phyloP scores from a whole-genome alignment of 2,888 invertebrate species.

The Dysmachus trigonus region DNA sequence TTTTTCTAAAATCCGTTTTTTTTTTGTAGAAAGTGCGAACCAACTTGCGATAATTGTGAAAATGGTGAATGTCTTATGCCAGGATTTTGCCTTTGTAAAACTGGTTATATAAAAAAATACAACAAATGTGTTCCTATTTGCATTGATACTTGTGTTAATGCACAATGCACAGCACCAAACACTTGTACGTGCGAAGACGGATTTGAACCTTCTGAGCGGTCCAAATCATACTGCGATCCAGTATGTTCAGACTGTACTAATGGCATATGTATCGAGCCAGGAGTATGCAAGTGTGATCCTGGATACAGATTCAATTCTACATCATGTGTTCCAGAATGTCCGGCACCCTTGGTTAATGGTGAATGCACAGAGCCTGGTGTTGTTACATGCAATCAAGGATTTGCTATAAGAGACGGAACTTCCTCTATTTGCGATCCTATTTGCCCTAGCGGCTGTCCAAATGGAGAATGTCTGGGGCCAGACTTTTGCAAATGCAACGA shows the following conservation, averaged over 20 bases:
- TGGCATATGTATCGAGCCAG: slow-evolving; percentile 34
- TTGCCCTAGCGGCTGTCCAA: slow-evolving; percentile 76
- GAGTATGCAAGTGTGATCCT: not conserved
- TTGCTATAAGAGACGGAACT: not conserved
- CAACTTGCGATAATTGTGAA: slow-evolving; percentile 61
- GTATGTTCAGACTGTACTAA: slow-evolving; percentile 34
- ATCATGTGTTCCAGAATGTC: slow-evolving; percentile 62
- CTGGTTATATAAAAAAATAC: slow-evolving; percentile 58
- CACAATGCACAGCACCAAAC: slow-evolving; percentile 56
- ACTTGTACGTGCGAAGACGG: slow-evolving; percentile 18
- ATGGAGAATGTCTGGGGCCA: slow-evolving; percentile 77
- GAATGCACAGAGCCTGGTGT: slow-evolving; percentile 68
- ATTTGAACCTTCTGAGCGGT: not conserved
- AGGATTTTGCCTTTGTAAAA: slow-evolving; percentile 68
- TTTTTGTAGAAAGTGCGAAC: slow-evolving; percentile 55
- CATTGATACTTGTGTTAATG: slow-evolving; percentile 63
- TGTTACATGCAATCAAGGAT: slow-evolving; percentile 53
- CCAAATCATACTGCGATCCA: not conserved
- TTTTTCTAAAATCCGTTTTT: not conserved
- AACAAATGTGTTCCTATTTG: slow-evolving; percentile 56
- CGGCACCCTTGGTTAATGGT: slow-evolving; percentile 74
- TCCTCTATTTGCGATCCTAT: slow-evolving; percentile 67
- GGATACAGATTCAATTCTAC: slow-evolving; percentile 21
- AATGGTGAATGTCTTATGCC: slow-evolving; percentile 68
- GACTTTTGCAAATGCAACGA: slow-evolving; percentile 60